Evolutionary conservation across 2,797 vertebrate genomes (phyloP).

Genomic region (Loriculus beryllinus): DNA sequence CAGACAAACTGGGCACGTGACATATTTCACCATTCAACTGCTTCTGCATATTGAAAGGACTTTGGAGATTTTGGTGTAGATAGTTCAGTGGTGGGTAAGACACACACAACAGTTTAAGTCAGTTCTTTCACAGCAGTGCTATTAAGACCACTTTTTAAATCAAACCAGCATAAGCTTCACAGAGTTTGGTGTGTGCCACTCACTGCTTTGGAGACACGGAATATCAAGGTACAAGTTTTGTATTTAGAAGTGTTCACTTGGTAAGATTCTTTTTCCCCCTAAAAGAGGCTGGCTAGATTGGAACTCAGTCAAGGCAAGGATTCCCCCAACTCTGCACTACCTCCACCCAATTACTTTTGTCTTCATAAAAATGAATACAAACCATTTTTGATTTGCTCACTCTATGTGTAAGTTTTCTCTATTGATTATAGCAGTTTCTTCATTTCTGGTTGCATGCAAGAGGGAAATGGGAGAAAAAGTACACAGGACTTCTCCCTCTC

Average conservation of each 20-base stretch:
- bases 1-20: fast-evolving
- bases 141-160: not conserved
- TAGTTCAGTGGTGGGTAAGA: not conserved
- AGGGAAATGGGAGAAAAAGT: not conserved
- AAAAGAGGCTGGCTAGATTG: not conserved
- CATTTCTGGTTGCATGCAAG: not conserved
- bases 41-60: not conserved
- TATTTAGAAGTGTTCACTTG: not conserved
- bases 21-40: not conserved
- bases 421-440: not conserved
- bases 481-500: not conserved
- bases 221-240: not conserved
- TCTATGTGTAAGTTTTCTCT: not conserved
- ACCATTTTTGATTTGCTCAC: not conserved
- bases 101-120: not conserved
- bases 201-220: not conserved
- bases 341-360: not conserved
- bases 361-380: not conserved
- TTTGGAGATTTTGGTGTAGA: not conserved
- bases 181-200: not conserved
- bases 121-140: not conserved
- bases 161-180: not conserved
- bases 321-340: fast-evolving
- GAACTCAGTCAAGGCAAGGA: fast-evolving
- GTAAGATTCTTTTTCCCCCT: not conserved